Percentiles rank a stretch among this genome's conserved stretches.
These are phyloP conservation scores for Oenanthe oenanthe DNA, from an alignment of 2,113 vertebrate species.

Conservation along the genomic window DNA sequence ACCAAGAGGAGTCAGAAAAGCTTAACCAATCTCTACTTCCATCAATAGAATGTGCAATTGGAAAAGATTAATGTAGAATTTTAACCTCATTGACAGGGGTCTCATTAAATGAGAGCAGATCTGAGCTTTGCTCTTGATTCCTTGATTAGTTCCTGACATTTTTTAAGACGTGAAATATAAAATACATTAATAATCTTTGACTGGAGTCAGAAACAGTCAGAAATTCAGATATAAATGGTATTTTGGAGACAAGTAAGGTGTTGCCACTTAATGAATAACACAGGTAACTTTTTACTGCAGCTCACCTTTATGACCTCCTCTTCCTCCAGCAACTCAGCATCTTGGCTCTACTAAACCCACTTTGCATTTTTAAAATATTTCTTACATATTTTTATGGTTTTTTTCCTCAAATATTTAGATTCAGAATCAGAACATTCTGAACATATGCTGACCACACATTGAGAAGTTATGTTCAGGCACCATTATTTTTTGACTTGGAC, in stretches of 20 bases:
- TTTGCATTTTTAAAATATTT: neutral
- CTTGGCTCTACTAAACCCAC: neutral
- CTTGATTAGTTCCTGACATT: neutral
- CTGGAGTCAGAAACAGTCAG: neutral
- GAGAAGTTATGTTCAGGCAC: neutral
- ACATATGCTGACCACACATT: neutral
- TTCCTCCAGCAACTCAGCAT: neutral
- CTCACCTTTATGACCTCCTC: neutral
- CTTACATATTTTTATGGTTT: neutral
- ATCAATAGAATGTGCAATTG: neutral
- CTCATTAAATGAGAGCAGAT: neutral
- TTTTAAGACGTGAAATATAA: neutral
- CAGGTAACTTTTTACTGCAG: neutral
- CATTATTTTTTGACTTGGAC: neutral
- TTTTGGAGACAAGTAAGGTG: neutral
- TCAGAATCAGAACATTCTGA: neutral
- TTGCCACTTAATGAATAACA: neutral
- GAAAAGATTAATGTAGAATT: neutral
- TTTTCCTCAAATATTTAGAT: neutral
- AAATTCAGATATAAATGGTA: neutral
- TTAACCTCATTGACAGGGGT: neutral
- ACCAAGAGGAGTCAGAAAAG: neutral
- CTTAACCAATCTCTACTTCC: neutral
- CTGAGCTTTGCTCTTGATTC: neutral
- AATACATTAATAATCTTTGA: neutral